Evolutionary conservation across 2,888 invertebrate species (phyloP), one percentile per base, ranked within the genome.

Genomic region (Chrysomela aeneicollis): DNA sequence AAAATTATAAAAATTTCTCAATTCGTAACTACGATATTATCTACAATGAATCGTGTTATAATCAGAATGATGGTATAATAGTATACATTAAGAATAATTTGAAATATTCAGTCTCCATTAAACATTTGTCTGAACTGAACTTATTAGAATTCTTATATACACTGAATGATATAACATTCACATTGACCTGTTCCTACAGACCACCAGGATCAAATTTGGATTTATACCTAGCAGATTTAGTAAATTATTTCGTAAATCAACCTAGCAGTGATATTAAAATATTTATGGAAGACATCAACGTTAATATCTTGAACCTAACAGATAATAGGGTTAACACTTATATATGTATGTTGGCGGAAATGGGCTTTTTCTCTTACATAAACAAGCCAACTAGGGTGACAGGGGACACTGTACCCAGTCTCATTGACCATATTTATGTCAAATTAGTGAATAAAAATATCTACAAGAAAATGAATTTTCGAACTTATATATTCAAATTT

Each of bases 31-130:
- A 5, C 6, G n/a, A n/a, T n/a, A n/a, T n/a, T n/a, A n/a, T n/a
- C n/a, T n/a, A n/a, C n/a, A n/a, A n/a, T n/a, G n/a, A n/a, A n/a
- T n/a, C n/a, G n/a, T n/a, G n/a, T n/a, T n/a, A n/a, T n/a, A n/a
- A n/a, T 10, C 47, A 61, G 47, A 54, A 53, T 47, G 61, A 53
- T 35, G 61, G 54, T 17, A 46, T 61, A n/a, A 54, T 61, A 2
- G 53, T 54, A 2, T 61, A n/a, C 35, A 49, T 61, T 17, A 54
- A 54, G 26, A 54, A 30, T 17, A 47, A 47, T 22, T 54, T 54
- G 2, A 2, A 22, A 0, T 53, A 47, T 12, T 9, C 15, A n/a
- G 2, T 49, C 6, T 18, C 15, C 21, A 49, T 61, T 19, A 54
- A 47, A 18, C 35, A 54, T 8, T 32, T 54, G 8, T 47, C 54